phyloP scores from a whole-genome alignment of 2,113 vertebrate genomes.

The Plestiodon gilberti region DNA sequence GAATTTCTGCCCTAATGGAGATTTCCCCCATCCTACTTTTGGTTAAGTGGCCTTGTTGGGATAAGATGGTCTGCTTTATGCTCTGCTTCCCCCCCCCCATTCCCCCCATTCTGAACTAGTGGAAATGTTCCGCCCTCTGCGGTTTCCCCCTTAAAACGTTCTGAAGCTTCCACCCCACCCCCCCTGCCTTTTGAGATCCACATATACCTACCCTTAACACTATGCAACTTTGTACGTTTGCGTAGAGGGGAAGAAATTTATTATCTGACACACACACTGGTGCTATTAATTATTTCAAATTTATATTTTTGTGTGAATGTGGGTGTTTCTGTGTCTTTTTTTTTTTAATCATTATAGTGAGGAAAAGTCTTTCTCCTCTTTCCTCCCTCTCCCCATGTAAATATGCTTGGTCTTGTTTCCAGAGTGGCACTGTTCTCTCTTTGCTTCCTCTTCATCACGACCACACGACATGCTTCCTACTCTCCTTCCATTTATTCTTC shows the following conservation, averaged over 20 bases:
- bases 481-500: background rate
- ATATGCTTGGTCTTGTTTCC: conserved; percentile 86
- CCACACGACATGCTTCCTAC: fast-evolving
- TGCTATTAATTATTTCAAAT: conserved; percentile 99
- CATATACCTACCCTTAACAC: conserved; percentile 83
- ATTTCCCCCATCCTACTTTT: conserved; percentile 6
- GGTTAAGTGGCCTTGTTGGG: conserved; percentile 40
- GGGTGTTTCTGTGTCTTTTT: conserved; percentile 79
- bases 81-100: conserved; percentile 40
- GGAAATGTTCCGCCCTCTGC: conserved; percentile 45
- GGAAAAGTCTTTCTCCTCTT: conserved; percentile 76
- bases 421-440: conserved; percentile 76
- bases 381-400: conserved; percentile 82
- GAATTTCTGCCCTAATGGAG: conserved; percentile 36
- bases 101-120: conserved; percentile 17
- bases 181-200: conserved; percentile 60
- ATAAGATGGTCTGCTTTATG: background rate
- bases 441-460: conserved; percentile 23
- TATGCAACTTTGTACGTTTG: conserved; percentile 98
- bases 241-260: conserved; percentile 86
- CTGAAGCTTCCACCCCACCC: conserved; percentile 45
- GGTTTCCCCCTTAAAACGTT: conserved; percentile 49
- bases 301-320: conserved; percentile 99
- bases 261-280: conserved; percentile 99
- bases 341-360: conserved; percentile 87